A percentile compares a stretch with the other conserved stretches of the same genome.
phyloP scores from a whole-genome alignment of 1,140 invertebrate species.

The Steinernema khuongi region DNA sequence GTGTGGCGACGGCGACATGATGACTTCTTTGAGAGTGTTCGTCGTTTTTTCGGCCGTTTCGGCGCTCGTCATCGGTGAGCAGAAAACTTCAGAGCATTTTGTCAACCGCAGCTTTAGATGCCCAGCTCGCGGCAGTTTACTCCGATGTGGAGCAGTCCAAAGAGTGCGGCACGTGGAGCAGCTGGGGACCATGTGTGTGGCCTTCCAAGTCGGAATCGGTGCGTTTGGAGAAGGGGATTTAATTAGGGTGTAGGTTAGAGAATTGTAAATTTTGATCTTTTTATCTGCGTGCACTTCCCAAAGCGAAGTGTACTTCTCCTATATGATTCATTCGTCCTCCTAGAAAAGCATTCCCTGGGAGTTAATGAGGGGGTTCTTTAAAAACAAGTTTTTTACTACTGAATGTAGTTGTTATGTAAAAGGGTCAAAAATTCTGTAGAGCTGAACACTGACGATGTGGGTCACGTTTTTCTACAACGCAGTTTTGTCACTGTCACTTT shows the following conservation, averaged over 20 bases:
- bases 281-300: neutral
- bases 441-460: too few species aligned
- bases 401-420: too few species aligned
- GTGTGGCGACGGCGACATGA: neutral
- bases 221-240: neutral
- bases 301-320: neutral
- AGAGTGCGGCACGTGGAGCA: slow-evolving; percentile 50
- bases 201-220: slow-evolving; percentile 41
- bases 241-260: neutral
- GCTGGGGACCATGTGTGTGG: slow-evolving; percentile 56
- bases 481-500: too few species aligned
- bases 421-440: too few species aligned
- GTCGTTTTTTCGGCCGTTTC: neutral
- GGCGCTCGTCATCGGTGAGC: neutral
- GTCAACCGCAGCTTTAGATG: neutral
- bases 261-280: neutral
- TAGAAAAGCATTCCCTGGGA: too few species aligned
- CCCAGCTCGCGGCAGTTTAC: slow-evolving; percentile 56
- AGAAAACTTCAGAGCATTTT: neutral
- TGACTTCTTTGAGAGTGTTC: neutral
- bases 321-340: slow-evolving; percentile 20
- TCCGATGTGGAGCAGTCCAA: slow-evolving; percentile 45
- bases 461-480: too few species aligned
- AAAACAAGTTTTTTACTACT: too few species aligned
- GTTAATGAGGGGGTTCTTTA: too few species aligned